Evolutionary conservation across 1,140 invertebrate genomes (phyloP).

Genomic region (Megalonaias nervosa): DNA sequence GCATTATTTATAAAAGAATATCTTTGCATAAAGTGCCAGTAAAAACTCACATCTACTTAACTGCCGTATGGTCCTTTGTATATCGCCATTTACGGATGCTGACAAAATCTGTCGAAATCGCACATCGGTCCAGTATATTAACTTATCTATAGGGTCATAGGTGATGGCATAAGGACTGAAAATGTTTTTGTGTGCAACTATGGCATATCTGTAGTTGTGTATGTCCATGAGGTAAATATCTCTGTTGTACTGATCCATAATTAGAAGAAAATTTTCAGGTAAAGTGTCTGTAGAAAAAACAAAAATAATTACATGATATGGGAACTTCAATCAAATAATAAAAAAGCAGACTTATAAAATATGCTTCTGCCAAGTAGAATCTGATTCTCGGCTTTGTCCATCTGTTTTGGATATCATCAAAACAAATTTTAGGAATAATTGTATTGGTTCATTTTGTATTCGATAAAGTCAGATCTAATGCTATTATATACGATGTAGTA

Average conservation of each 20-base stretch:
- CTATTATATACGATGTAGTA: no score
- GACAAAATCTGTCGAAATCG: conserved; percentile 82
- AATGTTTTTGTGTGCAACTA: conserved; percentile 40
- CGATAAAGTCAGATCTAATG: no score
- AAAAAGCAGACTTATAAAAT: no score
- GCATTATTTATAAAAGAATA: no score
- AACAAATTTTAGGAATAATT: no score
- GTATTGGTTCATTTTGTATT: no score
- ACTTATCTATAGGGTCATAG: conserved; percentile 87
- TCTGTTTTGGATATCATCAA: no score
- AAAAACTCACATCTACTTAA: conserved; percentile 12
- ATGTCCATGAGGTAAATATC: conserved; percentile 53
- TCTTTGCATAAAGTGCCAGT: no score
- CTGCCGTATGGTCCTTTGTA: conserved; percentile 33
- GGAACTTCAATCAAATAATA: no score
- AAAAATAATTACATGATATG: no score
- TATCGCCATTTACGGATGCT: conserved; percentile 80
- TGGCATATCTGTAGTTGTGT: conserved; percentile 42
- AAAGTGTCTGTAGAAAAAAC: conserved; percentile 80
- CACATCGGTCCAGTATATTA: conserved; percentile 94
- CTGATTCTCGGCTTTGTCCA: no score
- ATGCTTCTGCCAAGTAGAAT: no score
- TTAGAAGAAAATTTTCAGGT: conserved; percentile 77
- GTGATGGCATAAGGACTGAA: conserved; percentile 84
- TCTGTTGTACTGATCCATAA: conserved; percentile 45